Percentiles rank a stretch among this genome's conserved stretches.
These are phyloP conservation scores for Harpagoxenus sublaevis DNA, from an alignment of 2,888 invertebrate genomes.

Conservation along the genomic window DNA sequence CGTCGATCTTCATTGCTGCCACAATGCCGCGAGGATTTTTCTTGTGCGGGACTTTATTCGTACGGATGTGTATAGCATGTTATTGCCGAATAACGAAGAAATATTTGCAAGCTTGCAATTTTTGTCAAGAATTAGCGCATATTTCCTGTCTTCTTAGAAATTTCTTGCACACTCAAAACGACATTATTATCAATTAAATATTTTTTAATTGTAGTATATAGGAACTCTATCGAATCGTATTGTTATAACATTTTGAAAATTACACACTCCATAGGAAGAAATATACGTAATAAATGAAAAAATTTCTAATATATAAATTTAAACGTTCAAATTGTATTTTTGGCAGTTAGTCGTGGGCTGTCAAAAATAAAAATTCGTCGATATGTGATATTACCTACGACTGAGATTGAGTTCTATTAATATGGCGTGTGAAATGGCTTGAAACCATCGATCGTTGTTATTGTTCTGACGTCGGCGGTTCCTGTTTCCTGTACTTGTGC, in stretches of 20 bases:
- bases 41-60: conserved; percentile 10
- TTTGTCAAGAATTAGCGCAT: background rate
- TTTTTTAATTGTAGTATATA: background rate
- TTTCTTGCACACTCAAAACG: background rate
- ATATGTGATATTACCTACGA: conserved; percentile 8
- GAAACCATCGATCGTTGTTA: conserved; percentile 65
- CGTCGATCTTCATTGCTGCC: conserved; percentile 52
- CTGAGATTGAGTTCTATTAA: conserved; percentile 68
- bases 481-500: conserved; percentile 50
- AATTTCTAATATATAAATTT: background rate
- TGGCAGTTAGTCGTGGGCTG: conserved; percentile 15
- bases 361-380: conserved; percentile 2
- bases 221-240: background rate
- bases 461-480: conserved; percentile 60
- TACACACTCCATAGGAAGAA: background rate
- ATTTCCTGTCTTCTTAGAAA: background rate
- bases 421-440: conserved; percentile 63
- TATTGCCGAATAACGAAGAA: conserved; percentile 10
- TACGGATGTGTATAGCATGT: background rate
- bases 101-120: conserved; percentile 9
- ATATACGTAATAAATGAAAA: background rate
- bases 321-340: conserved; percentile 53
- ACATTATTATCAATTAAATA: background rate
- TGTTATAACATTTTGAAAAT: background rate
- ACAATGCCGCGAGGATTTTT: conserved; percentile 35